phyloP scores from a whole-genome alignment of 2,888 invertebrate species.

The Caenorhabditis imperialis region DNA sequence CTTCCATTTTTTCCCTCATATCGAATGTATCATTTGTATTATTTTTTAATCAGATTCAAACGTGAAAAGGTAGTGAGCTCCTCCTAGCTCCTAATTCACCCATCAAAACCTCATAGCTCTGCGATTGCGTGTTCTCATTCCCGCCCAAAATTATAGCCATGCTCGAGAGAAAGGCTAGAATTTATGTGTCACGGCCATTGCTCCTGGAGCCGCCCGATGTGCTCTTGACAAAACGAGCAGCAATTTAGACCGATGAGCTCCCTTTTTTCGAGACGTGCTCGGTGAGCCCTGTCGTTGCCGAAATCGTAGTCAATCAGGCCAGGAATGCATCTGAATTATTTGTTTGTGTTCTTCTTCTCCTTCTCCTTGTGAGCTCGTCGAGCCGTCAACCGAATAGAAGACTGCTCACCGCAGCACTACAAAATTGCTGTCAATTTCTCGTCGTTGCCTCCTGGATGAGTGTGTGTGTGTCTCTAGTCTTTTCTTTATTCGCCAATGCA shows the following conservation, averaged over 20 bases:
- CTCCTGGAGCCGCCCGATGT: slow-evolving; percentile 3
- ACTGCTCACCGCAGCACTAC: slow-evolving; percentile 22
- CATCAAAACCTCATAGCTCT: not conserved
- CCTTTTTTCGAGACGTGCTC: slow-evolving; percentile 5
- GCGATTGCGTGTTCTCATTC: slow-evolving; percentile 3
- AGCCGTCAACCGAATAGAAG: slow-evolving; percentile 13
- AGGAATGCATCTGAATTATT: slow-evolving; percentile 53
- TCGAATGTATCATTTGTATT: not conserved
- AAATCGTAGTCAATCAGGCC: slow-evolving; percentile 52
- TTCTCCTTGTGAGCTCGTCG: slow-evolving; percentile 1
- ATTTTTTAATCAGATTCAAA: not conserved
- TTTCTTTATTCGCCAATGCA: not conserved
- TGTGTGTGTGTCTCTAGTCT: not conserved
- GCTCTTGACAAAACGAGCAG: slow-evolving; percentile 40
- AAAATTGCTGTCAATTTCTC: slow-evolving; percentile 52
- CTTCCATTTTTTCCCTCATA: not conserved
- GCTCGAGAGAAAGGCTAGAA: slow-evolving; percentile 18
- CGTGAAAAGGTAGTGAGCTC: too few species aligned
- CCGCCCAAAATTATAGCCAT: slow-evolving; percentile 12
- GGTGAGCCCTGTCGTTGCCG: slow-evolving; percentile 32
- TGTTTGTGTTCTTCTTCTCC: slow-evolving; percentile 42
- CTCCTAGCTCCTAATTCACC: too few species aligned
- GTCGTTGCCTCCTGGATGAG: not conserved
- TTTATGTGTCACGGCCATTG: slow-evolving; percentile 18
- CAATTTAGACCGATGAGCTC: slow-evolving; percentile 30